These are phyloP conservation scores for Sussaba pulchella DNA, from an alignment of 2,888 invertebrate species.

Conservation along the genomic window DNA sequence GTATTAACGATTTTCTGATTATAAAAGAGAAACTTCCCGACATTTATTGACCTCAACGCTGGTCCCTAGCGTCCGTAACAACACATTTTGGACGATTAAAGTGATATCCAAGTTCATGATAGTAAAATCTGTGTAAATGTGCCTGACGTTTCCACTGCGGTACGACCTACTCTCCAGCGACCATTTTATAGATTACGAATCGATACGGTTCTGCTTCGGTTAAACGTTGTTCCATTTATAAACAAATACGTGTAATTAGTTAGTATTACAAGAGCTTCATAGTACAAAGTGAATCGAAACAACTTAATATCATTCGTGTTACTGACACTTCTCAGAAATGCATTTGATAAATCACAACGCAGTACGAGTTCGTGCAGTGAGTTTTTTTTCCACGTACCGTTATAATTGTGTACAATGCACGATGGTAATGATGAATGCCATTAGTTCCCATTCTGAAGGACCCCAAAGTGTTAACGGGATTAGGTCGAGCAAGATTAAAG, in stretches of 20 bases:
- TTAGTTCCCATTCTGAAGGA: no score
- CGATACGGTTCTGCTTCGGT: neutral
- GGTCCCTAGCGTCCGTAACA: constrained; percentile 31
- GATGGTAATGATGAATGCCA: constrained; percentile 23
- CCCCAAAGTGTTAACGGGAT: constrained; percentile 20
- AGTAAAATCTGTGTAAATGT: constrained; percentile 13
- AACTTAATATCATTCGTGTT: constrained; percentile 19
- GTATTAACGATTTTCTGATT: constrained; percentile 9
- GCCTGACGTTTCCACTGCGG: neutral
- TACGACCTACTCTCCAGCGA: constrained; percentile 7
- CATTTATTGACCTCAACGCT: constrained; percentile 20
- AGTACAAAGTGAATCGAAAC: constrained; percentile 50
- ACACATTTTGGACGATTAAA: neutral
- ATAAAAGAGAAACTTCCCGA: constrained; percentile 23
- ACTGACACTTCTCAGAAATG: constrained; percentile 9
- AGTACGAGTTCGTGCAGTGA: constrained; percentile 39
- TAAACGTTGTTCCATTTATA: constrained; percentile 16
- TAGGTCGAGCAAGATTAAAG: neutral
- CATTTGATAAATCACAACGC: no score
- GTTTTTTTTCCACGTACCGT: constrained; percentile 34
- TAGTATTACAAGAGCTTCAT: constrained; percentile 41
- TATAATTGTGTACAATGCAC: constrained; percentile 54
- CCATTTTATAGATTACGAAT: neutral
- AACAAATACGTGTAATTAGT: constrained; percentile 17
- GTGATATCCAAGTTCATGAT: constrained; percentile 7